Percentiles rank a stretch among this genome's conserved stretches.
Evolutionary conservation across 2,113 vertebrate genomes (phyloP).

Genomic region (Hemiscyllium ocellatum): DNA sequence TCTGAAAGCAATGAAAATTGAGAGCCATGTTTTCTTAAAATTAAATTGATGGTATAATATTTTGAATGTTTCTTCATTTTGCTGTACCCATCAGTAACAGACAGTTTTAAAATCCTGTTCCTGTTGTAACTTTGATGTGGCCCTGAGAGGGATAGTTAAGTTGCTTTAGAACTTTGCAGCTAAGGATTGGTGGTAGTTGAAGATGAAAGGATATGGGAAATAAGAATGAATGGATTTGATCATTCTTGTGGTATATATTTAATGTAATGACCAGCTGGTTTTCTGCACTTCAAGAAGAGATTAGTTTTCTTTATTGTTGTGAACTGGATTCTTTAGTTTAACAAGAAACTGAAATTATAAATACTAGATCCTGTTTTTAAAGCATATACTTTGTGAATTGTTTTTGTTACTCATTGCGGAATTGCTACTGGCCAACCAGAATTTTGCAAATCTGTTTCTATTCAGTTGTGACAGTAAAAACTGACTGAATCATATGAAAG

Average conservation of each 20-base stretch:
- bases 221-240: constrained; percentile 11
- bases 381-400: neutral
- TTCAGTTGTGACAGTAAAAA: neutral
- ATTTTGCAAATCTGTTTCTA: neutral
- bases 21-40: neutral
- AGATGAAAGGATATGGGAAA: neutral
- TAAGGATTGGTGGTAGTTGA: neutral
- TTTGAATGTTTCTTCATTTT: neutral
- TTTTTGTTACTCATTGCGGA: neutral
- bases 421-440: neutral
- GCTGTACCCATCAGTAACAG: neutral
- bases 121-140: neutral
- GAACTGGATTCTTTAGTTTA: neutral
- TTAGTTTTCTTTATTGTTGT: neutral
- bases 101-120: neutral
- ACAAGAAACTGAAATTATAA: neutral
- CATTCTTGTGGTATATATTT: neutral
- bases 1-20: neutral
- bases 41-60: neutral
- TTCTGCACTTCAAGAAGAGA: neutral
- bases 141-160: neutral
- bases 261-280: neutral
- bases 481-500: neutral
- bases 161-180: neutral
- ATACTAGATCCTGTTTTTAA: neutral